These are phyloP conservation scores for Parazoanthus darwini DNA, from an alignment of 92 coral and sea anemone species.

Conservation along the genomic window DNA sequence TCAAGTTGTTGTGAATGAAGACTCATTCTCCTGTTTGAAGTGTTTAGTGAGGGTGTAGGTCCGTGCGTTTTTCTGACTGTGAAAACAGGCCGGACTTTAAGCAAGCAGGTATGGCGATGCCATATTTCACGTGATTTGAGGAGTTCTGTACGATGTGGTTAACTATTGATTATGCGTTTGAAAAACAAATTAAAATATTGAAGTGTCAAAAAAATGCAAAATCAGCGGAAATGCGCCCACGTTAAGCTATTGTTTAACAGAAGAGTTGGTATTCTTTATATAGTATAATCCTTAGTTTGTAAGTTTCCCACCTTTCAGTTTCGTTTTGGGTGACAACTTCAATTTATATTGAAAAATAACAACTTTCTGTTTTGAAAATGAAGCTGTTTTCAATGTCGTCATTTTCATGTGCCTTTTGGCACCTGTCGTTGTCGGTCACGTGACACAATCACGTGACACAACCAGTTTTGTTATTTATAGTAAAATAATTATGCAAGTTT, in stretches of 20 bases:
- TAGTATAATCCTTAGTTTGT: background rate
- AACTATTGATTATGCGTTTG: slow-evolving; percentile 1
- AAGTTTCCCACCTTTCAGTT: background rate
- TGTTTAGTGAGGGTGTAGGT: background rate
- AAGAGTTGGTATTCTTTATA: background rate
- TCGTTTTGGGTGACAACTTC: background rate
- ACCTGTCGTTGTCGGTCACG: slow-evolving; percentile 36
- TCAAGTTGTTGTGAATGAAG: background rate
- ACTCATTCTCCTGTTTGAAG: background rate
- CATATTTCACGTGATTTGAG: slow-evolving; percentile 27
- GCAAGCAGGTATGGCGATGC: background rate
- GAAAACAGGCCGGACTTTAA: background rate
- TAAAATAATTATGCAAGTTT: background rate
- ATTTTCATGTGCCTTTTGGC: slow-evolving; percentile 36
- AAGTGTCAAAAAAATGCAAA: slow-evolving; percentile 1
- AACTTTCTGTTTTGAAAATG: background rate
- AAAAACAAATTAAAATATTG: slow-evolving; percentile 29
- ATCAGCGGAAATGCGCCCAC: slow-evolving; percentile 27
- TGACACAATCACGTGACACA: slow-evolving; percentile 20
- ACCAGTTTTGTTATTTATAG: background rate
- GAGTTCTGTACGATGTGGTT: background rate
- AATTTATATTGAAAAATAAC: background rate
- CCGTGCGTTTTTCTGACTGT: background rate
- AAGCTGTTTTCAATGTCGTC: slow-evolving; percentile 41
- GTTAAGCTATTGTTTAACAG: background rate